Conservation (phyloP, 2,888 invertebrate genomes). For the Drosophila subquinaria region DNA sequence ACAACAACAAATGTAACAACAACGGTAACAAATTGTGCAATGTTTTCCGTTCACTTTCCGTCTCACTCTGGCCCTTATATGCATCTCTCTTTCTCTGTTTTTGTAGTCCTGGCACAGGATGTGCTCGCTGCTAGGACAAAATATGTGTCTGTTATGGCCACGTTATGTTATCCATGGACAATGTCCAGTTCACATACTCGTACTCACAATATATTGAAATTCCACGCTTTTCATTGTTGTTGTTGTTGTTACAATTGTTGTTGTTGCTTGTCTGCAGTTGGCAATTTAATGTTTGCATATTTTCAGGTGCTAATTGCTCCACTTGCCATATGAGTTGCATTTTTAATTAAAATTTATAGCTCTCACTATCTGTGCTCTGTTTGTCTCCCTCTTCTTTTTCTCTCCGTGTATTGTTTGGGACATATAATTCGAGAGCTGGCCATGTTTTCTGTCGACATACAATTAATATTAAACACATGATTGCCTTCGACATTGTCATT, state of each 20-base stretch:
- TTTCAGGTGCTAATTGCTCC: slow-evolving; percentile 85
- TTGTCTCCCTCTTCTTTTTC: not conserved
- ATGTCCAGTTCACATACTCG: slow-evolving; percentile 51
- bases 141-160: slow-evolving; percentile 85
- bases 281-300: slow-evolving; percentile 85
- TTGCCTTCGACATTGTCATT: slow-evolving; percentile 77
- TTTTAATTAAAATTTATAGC: slow-evolving; percentile 83
- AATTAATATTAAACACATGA: slow-evolving; percentile 83
- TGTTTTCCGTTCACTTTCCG: slow-evolving; percentile 70
- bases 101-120: slow-evolving; percentile 64
- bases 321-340: slow-evolving; percentile 84
- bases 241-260: slow-evolving; percentile 18
- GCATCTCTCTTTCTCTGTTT: slow-evolving; percentile 1
- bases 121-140: slow-evolving; percentile 80
- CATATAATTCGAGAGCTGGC: slow-evolving; percentile 56
- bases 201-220: slow-evolving; percentile 71
- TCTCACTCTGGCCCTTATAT: slow-evolving; percentile 44
- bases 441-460: slow-evolving; percentile 74
- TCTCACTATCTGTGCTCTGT: slow-evolving; percentile 28
- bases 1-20: slow-evolving; percentile 28
- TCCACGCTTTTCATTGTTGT: slow-evolving; percentile 49
- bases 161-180: slow-evolving; percentile 81
- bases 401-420: not conserved
- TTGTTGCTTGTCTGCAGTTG: slow-evolving; percentile 60
- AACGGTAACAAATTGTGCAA: slow-evolving; percentile 73